These are phyloP conservation scores for Pantelozetes paolii DNA, from an alignment of 2,888 invertebrate species.

Conservation along the genomic window DNA sequence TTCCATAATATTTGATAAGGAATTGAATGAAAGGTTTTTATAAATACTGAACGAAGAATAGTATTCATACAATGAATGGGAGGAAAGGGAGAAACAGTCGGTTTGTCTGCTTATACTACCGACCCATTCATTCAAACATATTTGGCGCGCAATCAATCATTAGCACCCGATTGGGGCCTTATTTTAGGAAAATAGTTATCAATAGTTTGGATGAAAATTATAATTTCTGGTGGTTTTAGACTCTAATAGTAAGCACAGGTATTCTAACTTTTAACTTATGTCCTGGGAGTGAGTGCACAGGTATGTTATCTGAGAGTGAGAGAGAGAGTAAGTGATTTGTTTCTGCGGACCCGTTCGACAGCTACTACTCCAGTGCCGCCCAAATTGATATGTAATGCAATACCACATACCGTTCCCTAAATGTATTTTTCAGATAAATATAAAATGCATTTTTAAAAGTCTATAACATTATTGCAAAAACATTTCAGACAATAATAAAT, in stretches of 20 bases:
- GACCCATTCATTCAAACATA: not conserved
- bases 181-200: not conserved
- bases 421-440: conserved; percentile 4
- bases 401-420: conserved; percentile 5
- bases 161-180: not conserved
- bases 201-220: not conserved
- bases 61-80: not conserved
- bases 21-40: not conserved
- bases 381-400: conserved; percentile 11
- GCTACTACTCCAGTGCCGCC: conserved; percentile 5
- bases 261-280: not conserved
- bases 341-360: conserved; percentile 1
- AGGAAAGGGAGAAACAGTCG: not conserved
- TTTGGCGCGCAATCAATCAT: conserved; percentile 11
- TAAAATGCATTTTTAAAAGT: not conserved
- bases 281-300: not conserved
- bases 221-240: not conserved
- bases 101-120: not conserved
- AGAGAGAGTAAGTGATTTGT: not conserved
- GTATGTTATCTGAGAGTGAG: not conserved
- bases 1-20: no score
- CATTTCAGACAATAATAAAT: not conserved
- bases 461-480: no score
- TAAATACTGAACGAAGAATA: not conserved
- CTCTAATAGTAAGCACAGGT: not conserved